A percentile compares a stretch with the other conserved stretches of the same genome.
These are phyloP conservation scores for Triplophysa rosa DNA, from an alignment of 2,113 vertebrate genomes.

Conservation along the genomic window DNA sequence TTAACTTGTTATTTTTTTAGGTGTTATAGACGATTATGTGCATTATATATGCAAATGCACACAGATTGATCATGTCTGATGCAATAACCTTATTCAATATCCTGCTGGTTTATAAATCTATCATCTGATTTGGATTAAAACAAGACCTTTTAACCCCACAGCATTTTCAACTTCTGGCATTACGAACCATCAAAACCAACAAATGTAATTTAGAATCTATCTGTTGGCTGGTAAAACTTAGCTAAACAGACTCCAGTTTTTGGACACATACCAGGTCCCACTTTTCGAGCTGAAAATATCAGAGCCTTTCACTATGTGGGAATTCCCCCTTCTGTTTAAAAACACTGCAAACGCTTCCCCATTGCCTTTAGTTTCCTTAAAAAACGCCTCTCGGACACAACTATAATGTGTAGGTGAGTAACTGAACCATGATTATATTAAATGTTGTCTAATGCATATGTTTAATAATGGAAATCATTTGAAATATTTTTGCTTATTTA, in stretches of 20 bases:
- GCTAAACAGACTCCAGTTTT: conserved; percentile 53
- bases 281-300: conserved; percentile 61
- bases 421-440: conserved; percentile 56
- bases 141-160: neutral
- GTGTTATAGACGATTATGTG: too few relatives aligned
- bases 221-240: conserved; percentile 46
- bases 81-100: neutral
- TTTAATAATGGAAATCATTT: conserved; percentile 39
- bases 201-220: neutral
- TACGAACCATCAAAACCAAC: neutral
- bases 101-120: neutral
- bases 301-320: conserved; percentile 70
- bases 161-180: neutral
- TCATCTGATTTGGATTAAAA: neutral
- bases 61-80: neutral
- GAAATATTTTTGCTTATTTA: conserved; percentile 15
- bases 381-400: conserved; percentile 69
- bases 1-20: too few relatives aligned
- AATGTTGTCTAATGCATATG: neutral
- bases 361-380: conserved; percentile 74
- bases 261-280: conserved; percentile 66
- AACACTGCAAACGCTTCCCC: conserved; percentile 70
- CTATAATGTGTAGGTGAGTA: conserved; percentile 73
- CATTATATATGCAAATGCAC: neutral
- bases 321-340: conserved; percentile 73